These are phyloP conservation scores for Wiebesia pumilae DNA, from an alignment of 1,140 invertebrate genomes.

Conservation along the genomic window DNA sequence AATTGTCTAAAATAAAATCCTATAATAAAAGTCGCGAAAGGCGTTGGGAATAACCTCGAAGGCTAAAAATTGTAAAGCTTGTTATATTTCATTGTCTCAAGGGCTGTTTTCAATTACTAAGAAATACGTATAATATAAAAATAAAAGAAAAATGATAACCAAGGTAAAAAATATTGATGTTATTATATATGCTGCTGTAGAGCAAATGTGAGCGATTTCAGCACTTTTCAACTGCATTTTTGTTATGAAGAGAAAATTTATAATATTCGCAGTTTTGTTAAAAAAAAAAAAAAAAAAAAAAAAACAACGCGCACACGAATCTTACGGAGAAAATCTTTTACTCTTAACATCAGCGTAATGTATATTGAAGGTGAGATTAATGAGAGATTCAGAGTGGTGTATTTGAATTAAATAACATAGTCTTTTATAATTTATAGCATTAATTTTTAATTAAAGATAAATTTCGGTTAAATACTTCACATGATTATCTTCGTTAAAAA, in stretches of 20 bases:
- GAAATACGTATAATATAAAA: too few species aligned
- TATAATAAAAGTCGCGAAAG: conserved; percentile 31
- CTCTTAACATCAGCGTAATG: not conserved
- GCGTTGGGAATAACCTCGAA: conserved; percentile 34
- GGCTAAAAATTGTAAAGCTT: conserved; percentile 4
- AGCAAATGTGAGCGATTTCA: not conserved
- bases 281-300: not conserved
- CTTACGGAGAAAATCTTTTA: not conserved
- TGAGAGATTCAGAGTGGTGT: not conserved
- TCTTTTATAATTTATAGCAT: not conserved
- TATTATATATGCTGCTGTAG: not conserved
- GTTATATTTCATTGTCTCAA: not conserved
- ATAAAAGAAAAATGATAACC: not conserved
- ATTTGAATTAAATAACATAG: not conserved
- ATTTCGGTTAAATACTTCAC: not conserved
- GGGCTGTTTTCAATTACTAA: not conserved
- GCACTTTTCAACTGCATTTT: not conserved
- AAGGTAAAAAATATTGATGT: not conserved
- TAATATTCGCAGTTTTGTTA: conserved; percentile 44
- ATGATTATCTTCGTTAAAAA: not conserved
- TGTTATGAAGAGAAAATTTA: conserved; percentile 3
- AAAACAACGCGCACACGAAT: conserved; percentile 20
- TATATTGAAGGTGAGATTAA: not conserved
- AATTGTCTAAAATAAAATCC: not conserved
- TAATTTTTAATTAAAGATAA: not conserved